phyloP scores from a whole-genome alignment of 2,797 vertebrate genomes.

The Xiphorhynchus erythropygius region DNA sequence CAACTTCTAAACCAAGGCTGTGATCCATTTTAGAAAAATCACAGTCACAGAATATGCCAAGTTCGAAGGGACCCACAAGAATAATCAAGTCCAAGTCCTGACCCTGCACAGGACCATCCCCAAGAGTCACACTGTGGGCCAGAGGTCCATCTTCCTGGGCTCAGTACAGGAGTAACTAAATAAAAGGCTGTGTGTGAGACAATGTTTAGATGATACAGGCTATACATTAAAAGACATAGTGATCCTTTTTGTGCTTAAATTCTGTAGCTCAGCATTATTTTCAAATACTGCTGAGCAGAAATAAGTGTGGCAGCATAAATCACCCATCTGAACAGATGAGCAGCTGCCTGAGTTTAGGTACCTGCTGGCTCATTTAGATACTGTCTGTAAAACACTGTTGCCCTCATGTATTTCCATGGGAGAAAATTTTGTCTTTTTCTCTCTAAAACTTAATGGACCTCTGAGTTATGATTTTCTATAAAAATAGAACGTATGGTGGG shows the following conservation, averaged over 20 bases:
- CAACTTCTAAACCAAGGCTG: neutral
- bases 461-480: neutral
- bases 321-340: neutral
- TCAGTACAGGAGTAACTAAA: neutral
- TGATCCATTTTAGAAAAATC: neutral
- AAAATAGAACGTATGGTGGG: neutral
- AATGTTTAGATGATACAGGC: neutral
- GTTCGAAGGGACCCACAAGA: neutral
- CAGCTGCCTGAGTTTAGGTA: neutral
- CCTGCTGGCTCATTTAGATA: neutral
- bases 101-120: neutral
- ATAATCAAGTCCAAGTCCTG: neutral
- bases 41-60: neutral
- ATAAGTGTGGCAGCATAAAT: neutral
- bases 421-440: neutral
- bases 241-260: neutral
- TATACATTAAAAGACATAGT: neutral
- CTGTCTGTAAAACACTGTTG: neutral
- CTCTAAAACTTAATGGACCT: neutral
- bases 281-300: neutral
- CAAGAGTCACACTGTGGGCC: neutral
- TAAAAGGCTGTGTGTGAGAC: neutral
- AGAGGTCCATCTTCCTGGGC: neutral
- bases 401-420: neutral
- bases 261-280: neutral